A percentile compares a stretch with the other conserved stretches of the same genome.
Conservation (phyloP, 2,888 invertebrate genomes). For the Leptura quadrifasciata region DNA sequence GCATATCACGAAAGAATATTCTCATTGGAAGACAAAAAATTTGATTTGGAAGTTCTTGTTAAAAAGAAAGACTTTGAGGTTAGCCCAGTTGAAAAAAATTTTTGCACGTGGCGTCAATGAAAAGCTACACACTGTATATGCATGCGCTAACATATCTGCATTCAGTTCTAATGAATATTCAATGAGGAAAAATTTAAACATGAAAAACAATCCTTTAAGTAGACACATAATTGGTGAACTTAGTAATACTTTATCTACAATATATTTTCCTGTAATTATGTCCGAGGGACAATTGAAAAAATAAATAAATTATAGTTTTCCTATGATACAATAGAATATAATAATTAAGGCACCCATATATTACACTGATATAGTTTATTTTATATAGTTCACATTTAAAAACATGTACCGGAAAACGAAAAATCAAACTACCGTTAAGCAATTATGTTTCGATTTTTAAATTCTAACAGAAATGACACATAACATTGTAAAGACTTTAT, state of each 20-base stretch:
- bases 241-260: no score
- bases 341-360: neutral
- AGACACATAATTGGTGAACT: no score
- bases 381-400: no score
- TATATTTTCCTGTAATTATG: no score
- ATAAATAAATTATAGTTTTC: neutral
- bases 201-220: neutral
- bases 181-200: conserved; percentile 17
- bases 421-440: neutral
- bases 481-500: no score
- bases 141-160: conserved; percentile 39
- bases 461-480: no score
- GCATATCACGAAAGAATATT: conserved; percentile 93
- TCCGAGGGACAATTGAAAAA: neutral
- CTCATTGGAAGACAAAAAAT: conserved; percentile 94
- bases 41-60: conserved; percentile 98
- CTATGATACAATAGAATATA: no score
- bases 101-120: conserved; percentile 38
- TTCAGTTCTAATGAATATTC: conserved; percentile 17
- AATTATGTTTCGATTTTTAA: neutral
- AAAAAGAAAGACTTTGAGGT: conserved; percentile 99
- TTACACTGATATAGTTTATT: neutral
- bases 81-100: conserved; percentile 72
- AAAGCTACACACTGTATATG: conserved; percentile 37
- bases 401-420: no score